Percentiles rank a stretch among this genome's conserved stretches.
Evolutionary conservation across 2,888 invertebrate species (phyloP).

Genomic region (Lithophane leautieri): DNA sequence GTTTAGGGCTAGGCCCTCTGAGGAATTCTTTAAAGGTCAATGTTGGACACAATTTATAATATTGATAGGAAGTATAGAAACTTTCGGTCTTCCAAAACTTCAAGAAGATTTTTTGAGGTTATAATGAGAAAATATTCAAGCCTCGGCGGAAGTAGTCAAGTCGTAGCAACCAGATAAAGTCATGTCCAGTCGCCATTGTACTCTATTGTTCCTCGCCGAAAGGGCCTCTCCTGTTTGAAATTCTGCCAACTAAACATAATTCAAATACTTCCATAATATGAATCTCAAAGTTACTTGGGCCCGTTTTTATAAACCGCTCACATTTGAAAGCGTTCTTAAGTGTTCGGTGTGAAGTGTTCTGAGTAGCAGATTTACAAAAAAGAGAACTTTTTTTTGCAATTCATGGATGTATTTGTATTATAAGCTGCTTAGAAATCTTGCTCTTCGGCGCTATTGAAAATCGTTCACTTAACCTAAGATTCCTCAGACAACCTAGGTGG

Average conservation of each 20-base stretch:
- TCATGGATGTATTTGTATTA: too few relatives aligned
- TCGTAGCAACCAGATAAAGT: slow-evolving; percentile 40
- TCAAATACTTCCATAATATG: slow-evolving; percentile 35
- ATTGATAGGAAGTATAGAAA: slow-evolving; percentile 15
- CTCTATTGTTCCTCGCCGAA: slow-evolving; percentile 37
- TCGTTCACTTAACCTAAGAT: background rate
- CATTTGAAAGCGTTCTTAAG: slow-evolving; percentile 43
- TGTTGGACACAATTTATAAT: slow-evolving; percentile 30
- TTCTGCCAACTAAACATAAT: slow-evolving; percentile 56
- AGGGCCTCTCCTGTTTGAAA: slow-evolving; percentile 47
- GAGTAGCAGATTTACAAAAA: slow-evolving; percentile 7
- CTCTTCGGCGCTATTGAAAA: background rate
- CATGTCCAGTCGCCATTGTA: slow-evolving; percentile 55
- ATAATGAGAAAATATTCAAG: slow-evolving; percentile 28
- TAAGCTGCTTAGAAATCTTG: background rate
- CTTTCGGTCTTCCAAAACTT: slow-evolving; percentile 5
- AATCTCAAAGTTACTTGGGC: slow-evolving; percentile 26
- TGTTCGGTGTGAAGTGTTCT: slow-evolving; percentile 32
- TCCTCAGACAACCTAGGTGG: background rate
- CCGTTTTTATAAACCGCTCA: slow-evolving; percentile 25
- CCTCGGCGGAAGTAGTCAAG: slow-evolving; percentile 20
- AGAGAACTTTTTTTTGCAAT: background rate
- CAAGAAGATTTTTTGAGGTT: slow-evolving; percentile 13
- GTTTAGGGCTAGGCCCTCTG: slow-evolving; percentile 31
- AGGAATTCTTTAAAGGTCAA: slow-evolving; percentile 33